phyloP scores from a whole-genome alignment of 2,797 vertebrate species.

The Chaenodraco wilsoni region DNA sequence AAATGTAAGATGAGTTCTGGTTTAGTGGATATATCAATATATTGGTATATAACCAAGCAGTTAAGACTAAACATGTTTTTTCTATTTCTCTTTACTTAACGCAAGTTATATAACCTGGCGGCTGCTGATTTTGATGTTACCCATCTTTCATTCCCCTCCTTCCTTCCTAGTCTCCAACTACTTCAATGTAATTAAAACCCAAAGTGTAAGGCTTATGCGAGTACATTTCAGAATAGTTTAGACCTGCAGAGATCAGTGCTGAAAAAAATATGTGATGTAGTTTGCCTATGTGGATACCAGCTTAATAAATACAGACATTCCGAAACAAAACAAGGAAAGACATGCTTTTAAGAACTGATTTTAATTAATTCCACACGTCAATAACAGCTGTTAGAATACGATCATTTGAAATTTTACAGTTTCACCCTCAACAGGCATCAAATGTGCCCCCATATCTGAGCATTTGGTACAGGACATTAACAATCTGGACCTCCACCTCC shows the following conservation, averaged over 20 bases:
- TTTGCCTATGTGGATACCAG: not conserved
- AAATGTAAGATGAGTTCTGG: no score
- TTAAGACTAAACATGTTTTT: no score
- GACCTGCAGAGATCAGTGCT: not conserved
- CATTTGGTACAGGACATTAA: conserved; percentile 75
- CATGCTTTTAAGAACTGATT: conserved; percentile 81
- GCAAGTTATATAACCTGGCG: no score
- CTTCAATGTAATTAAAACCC: not conserved
- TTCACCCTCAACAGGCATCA: conserved; percentile 80
- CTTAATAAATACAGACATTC: not conserved
- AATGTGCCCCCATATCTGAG: conserved; percentile 71
- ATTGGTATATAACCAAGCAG: no score
- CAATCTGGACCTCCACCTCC: conserved; percentile 61
- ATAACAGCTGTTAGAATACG: conserved; percentile 86
- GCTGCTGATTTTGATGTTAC: no score
- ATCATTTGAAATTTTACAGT: conserved; percentile 83
- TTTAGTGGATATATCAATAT: no score
- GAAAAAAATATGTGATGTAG: not conserved
- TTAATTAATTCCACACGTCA: conserved; percentile 89
- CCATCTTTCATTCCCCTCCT: no score
- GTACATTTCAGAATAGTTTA: not conserved
- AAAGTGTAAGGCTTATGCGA: not conserved
- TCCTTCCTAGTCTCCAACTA: not conserved
- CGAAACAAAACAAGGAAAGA: conserved; percentile 66
- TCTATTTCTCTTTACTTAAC: no score